Evolutionary conservation across 2,797 vertebrate genomes (phyloP), one percentile per base, ranked within the genome.

Genomic region (Sebastes itinus): DNA sequence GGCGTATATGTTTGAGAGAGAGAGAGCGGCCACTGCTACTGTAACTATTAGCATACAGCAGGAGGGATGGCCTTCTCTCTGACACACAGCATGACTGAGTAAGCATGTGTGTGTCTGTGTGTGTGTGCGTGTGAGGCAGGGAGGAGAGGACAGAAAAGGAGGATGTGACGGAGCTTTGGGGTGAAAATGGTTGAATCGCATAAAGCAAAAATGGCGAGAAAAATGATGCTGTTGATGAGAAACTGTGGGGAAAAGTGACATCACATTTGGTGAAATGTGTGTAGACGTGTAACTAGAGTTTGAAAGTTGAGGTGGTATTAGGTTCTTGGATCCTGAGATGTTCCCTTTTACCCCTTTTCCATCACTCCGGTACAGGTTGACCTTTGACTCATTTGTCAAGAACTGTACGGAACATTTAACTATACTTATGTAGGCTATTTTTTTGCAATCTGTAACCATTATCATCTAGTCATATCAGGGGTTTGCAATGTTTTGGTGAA

Each of bases 41-140:
- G 67, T 82, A 86, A 82, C 42, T 67, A 80, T 91, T 90, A 86
- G 64, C 72, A 63, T 87, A 54, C 87, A 78, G 81, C 85, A 75
- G 90, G 88, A 71, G 80, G 78, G 5, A 72, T 55, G 80, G 71
- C 85, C 82, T 87, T 90, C 87, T 83, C 83, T 78, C 65, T 62
- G 75, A 81, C 86, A 76, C 80, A 74, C 82, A 90, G 90, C 70
- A 25, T 35, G 86, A 82, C 52, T 22, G 61, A 52, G 62, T 25
- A 4, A 23, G 56, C 54, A 0, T 60, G 14, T 52, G 65, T 38
- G 56, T 1, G 23, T 22, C 12, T 42, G 71, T 23, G 72, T 2
- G 9, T 22, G 7, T 46, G 14, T 65, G n/a, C 14, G 52, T 25
- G n/a, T 20, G 27, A 7, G n/a, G 5, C 20, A 69, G 65, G 18